phyloP scores from a whole-genome alignment of 2,113 vertebrate genomes.

The Tragelaphus imberbis region DNA sequence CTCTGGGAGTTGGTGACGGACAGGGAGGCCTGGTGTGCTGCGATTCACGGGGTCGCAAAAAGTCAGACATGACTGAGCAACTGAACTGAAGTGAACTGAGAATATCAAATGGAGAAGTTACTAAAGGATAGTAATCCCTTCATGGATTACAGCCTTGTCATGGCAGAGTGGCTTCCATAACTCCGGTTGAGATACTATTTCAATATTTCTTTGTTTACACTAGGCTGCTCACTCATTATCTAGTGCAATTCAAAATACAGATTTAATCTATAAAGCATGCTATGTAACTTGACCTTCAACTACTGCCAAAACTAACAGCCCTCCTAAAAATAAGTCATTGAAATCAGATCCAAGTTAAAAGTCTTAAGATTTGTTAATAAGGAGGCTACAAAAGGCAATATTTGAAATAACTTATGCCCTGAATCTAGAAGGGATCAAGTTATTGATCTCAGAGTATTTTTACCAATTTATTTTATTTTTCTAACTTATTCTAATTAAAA shows the following conservation, averaged over 20 bases:
- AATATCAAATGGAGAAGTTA: constrained; percentile 28
- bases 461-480: background rate
- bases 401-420: constrained; percentile 17
- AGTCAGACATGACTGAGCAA: no score
- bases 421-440: background rate
- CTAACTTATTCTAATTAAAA: constrained; percentile 16
- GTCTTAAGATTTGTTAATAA: constrained; percentile 1
- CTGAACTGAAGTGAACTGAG: background rate
- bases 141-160: background rate
- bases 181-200: background rate
- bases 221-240: background rate
- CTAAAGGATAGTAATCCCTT: background rate
- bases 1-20: no score
- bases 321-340: background rate
- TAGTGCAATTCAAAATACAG: background rate
- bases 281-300: background rate
- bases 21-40: no score
- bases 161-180: background rate
- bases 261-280: background rate
- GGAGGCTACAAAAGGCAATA: background rate
- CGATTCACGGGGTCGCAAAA: no score
- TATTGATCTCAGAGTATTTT: background rate
- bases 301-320: background rate
- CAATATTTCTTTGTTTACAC: background rate
- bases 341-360: background rate